Evolutionary conservation across 2,888 invertebrate species (phyloP).

Genomic region (Hirtodrosophila cameraria): DNA sequence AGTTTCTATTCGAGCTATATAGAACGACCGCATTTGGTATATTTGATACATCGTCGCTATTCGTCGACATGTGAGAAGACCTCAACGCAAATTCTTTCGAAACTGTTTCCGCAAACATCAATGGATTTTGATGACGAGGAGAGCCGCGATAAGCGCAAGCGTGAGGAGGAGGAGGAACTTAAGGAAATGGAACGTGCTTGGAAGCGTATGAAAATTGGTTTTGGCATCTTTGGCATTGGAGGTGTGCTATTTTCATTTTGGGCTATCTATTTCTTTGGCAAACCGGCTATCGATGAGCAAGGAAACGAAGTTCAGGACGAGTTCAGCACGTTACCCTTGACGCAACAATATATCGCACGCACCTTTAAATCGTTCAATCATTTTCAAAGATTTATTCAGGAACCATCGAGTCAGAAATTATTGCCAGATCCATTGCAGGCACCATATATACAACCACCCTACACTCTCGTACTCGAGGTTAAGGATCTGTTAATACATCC

Average conservation of each 20-base stretch:
- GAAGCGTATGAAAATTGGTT: constrained; percentile 89
- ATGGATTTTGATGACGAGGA: constrained; percentile 84
- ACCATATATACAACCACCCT: constrained; percentile 97
- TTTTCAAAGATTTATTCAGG: constrained; percentile 92
- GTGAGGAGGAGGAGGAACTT: constrained; percentile 85
- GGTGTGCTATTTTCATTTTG: constrained; percentile 86
- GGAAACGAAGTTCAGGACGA: constrained; percentile 90
- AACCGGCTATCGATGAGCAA: constrained; percentile 88
- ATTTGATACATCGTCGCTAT: constrained; percentile 45
- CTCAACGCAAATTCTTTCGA: constrained; percentile 84
- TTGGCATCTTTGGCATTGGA: constrained; percentile 87
- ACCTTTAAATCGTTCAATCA: constrained; percentile 89
- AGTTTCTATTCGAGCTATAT: constrained; percentile 4
- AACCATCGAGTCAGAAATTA: constrained; percentile 96
- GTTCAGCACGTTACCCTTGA: constrained; percentile 88
- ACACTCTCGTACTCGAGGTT: constrained; percentile 97
- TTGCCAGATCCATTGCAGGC: constrained; percentile 95
- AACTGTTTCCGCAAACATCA: constrained; percentile 86
- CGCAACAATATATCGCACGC: constrained; percentile 89
- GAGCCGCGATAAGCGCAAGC: constrained; percentile 73
- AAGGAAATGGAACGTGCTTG: constrained; percentile 89
- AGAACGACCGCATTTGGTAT: constrained; percentile 10
- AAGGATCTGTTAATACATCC: constrained; percentile 98
- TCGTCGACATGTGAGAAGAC: constrained; percentile 56
- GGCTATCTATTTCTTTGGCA: constrained; percentile 89